phyloP scores from a whole-genome alignment of 2,888 invertebrate genomes.

The Orchesella flavescens region DNA sequence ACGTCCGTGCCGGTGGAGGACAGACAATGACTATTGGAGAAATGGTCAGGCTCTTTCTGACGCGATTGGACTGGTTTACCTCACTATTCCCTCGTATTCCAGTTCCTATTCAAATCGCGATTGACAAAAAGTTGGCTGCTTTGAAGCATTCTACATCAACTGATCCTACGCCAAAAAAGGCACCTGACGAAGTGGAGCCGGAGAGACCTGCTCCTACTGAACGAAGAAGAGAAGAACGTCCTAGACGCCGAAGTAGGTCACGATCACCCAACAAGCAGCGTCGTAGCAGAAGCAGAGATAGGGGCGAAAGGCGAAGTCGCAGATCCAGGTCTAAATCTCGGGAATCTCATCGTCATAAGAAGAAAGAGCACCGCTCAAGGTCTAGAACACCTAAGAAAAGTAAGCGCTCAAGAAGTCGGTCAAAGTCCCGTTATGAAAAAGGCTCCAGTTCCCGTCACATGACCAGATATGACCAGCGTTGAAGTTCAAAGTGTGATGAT shows the following conservation, averaged over 20 bases:
- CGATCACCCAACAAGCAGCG: constrained; percentile 72
- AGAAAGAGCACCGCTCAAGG: constrained; percentile 58
- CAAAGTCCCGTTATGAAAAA: constrained; percentile 58
- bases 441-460: constrained; percentile 50
- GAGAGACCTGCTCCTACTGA: constrained; percentile 25
- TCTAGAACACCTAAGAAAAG: constrained; percentile 55
- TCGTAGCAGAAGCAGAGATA: constrained; percentile 71
- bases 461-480: constrained; percentile 47
- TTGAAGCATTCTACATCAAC: constrained; percentile 76
- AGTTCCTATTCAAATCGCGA: constrained; percentile 94
- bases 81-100: constrained; percentile 99
- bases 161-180: constrained; percentile 67
- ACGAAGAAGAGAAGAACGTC: constrained; percentile 41
- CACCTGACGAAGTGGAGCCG: constrained; percentile 74
- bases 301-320: constrained; percentile 50
- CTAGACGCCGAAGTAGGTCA: constrained; percentile 68
- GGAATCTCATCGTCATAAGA: constrained; percentile 47
- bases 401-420: constrained; percentile 51
- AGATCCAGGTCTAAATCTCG: constrained; percentile 61
- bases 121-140: constrained; percentile 83
- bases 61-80: constrained; percentile 98
- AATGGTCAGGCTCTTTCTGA: constrained; percentile 91
- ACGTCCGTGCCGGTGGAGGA: constrained; percentile 98
- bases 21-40: constrained; percentile 94
- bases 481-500: background rate